A percentile compares a stretch with the other conserved stretches of the same genome.
These are phyloP conservation scores for Uloborus plumipes DNA, from an alignment of 2,888 invertebrate genomes.

Conservation along the genomic window DNA sequence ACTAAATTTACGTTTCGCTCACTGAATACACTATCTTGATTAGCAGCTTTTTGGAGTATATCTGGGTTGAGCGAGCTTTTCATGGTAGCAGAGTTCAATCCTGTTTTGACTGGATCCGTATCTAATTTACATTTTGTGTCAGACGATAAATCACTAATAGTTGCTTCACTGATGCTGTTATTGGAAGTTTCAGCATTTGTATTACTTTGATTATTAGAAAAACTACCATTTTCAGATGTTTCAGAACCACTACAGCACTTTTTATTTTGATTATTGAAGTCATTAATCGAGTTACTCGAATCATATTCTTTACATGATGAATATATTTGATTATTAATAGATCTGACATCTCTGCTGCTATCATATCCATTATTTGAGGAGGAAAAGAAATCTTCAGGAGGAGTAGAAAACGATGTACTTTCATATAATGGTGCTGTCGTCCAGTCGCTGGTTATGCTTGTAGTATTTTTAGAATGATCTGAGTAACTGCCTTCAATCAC, in stretches of 20 bases:
- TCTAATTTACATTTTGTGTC: conserved; percentile 10
- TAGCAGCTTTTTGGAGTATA: too few species aligned
- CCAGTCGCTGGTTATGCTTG: conserved; percentile 48
- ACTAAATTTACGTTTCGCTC: not conserved
- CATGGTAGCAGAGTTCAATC: not conserved
- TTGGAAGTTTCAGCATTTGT: conserved; percentile 16
- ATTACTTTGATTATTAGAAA: conserved; percentile 18
- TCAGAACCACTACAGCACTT: not conserved
- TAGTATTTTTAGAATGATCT: conserved; percentile 32
- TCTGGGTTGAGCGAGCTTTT: too few species aligned
- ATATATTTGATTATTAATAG: conserved; percentile 16
- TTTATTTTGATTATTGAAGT: not conserved
- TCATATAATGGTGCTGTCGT: conserved; percentile 49
- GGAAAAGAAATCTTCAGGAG: conserved; percentile 47
- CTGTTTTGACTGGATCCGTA: conserved; percentile 3
- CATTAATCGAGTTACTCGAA: conserved; percentile 20
- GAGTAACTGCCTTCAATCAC: conserved; percentile 31
- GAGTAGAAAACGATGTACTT: conserved; percentile 58
- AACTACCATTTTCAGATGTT: conserved; percentile 14
- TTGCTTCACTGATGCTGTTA: conserved; percentile 41
- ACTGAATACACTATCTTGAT: not conserved
- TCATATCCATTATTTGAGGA: conserved; percentile 45
- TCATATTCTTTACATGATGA: conserved; percentile 36
- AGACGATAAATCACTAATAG: conserved; percentile 45
- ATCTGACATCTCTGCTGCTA: conserved; percentile 16